phyloP scores from a whole-genome alignment of 2,797 vertebrate species.

The Cuniculus paca region DNA sequence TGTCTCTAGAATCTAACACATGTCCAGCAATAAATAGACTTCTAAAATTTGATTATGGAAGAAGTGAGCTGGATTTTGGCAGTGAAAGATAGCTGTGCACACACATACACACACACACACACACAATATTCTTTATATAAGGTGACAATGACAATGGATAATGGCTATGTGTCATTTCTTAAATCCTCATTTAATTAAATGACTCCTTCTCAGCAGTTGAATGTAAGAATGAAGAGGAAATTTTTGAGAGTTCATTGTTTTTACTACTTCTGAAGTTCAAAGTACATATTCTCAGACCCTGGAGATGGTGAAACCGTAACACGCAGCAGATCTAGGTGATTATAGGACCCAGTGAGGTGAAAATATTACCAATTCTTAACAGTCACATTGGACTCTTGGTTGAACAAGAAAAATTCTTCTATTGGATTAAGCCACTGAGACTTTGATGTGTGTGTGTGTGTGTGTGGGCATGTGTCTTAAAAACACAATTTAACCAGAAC shows the following conservation, averaged over 20 bases:
- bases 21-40: not conserved
- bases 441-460: not conserved
- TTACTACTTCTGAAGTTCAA: not conserved
- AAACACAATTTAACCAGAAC: not conserved
- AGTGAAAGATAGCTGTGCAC: not conserved
- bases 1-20: not conserved
- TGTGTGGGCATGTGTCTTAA: not conserved
- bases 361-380: not conserved
- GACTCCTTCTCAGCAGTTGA: not conserved
- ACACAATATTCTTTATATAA: not conserved
- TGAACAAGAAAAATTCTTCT: not conserved
- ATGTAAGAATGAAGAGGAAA: not conserved
- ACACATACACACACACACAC: not conserved
- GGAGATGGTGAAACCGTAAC: not conserved
- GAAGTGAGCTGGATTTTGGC: not conserved
- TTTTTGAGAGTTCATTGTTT: not conserved
- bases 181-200: not conserved
- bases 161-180: not conserved
- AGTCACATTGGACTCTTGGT: not conserved
- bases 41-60: slow-evolving; percentile 5
- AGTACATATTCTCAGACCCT: not conserved
- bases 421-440: not conserved
- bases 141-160: not conserved
- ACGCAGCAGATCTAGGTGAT: not conserved
- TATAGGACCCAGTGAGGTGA: not conserved